Conservation (phyloP, 2,113 vertebrate species). For the Sinocyclocheilus rhinocerous region DNA sequence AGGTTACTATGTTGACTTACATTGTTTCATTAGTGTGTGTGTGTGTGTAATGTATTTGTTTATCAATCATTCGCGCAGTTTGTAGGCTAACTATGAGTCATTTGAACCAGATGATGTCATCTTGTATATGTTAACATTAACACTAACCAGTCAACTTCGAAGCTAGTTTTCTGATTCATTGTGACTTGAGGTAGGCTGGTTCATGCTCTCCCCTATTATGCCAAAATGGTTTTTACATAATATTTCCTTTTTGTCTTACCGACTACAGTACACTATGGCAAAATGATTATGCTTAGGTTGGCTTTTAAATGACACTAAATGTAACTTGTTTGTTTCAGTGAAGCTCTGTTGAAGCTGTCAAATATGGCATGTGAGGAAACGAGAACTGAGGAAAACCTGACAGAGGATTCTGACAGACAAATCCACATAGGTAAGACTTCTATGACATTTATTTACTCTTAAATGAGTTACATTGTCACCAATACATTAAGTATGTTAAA, state of each 20-base stretch:
- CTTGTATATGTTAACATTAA: neutral
- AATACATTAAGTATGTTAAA: neutral
- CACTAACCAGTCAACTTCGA: neutral
- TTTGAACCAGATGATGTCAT: slow-evolving; percentile 1
- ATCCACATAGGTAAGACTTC: slow-evolving; percentile 31
- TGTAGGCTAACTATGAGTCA: neutral
- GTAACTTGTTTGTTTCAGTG: neutral
- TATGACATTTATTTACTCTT: neutral
- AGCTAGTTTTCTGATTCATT: neutral
- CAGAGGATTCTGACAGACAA: slow-evolving; percentile 9
- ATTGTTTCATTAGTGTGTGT: neutral
- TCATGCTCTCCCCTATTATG: neutral
- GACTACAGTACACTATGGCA: neutral
- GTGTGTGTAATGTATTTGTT: neutral
- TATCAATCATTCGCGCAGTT: neutral
- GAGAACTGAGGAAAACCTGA: neutral
- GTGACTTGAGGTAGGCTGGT: neutral
- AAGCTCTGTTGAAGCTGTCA: slow-evolving; percentile 6
- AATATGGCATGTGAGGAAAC: slow-evolving; percentile 41
- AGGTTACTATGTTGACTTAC: neutral
- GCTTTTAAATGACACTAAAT: neutral
- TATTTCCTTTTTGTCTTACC: neutral
- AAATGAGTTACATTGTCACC: neutral
- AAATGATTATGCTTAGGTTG: neutral
- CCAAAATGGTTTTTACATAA: neutral